Evolutionary conservation across 2,113 vertebrate genomes (phyloP).

Genomic region (Erpornis zantholeuca): DNA sequence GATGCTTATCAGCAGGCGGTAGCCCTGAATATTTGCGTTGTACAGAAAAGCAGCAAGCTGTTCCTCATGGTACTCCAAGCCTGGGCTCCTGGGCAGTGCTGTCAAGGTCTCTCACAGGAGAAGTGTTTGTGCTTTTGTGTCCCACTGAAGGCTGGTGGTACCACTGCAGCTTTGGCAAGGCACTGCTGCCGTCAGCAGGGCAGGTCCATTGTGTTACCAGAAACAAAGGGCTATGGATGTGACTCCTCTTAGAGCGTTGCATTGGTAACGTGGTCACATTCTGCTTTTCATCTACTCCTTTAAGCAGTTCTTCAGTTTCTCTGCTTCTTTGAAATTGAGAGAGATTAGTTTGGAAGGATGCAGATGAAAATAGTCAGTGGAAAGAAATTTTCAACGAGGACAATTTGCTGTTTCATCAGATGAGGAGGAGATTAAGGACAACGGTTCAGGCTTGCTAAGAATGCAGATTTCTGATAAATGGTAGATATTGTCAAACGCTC

Average conservation of each 20-base stretch:
- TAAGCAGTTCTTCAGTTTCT: neutral
- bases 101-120: neutral
- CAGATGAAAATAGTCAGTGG: neutral
- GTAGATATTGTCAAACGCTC: neutral
- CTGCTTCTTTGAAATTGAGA: neutral
- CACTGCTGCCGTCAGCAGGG: neutral
- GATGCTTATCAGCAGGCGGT: neutral
- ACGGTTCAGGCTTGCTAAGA: neutral
- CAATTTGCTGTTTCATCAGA: neutral
- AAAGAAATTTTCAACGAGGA: neutral
- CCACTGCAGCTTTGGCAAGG: neutral
- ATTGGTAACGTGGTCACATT: neutral
- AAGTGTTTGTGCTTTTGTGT: neutral
- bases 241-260: neutral
- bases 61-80: neutral
- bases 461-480: neutral
- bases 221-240: neutral
- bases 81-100: neutral
- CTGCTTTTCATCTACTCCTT: neutral
- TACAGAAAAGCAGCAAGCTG: conserved; percentile 6
- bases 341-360: neutral
- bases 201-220: neutral
- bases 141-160: neutral
- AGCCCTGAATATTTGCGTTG: neutral
- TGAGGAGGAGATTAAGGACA: neutral